Conservation (phyloP, 2,113 vertebrate genomes). For the Callocephalon fimbriatum region DNA sequence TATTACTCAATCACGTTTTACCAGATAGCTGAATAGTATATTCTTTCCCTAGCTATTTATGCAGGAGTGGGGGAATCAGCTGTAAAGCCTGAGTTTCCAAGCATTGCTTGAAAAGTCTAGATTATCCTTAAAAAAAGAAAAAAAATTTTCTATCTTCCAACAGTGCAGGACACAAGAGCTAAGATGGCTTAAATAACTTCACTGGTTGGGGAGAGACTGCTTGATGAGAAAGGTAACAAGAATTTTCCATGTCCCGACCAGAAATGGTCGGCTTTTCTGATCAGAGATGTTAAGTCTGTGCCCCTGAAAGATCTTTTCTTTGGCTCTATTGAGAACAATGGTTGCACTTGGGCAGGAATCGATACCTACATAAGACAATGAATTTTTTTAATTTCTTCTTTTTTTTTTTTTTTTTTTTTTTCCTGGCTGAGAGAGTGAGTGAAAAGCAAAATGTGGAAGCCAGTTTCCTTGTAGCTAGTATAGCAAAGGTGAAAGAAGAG, state of each 20-base stretch:
- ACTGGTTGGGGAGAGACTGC: neutral
- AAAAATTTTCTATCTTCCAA: neutral
- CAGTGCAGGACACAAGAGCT: neutral
- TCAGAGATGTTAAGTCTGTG: neutral
- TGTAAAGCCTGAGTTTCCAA: neutral
- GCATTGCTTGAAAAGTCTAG: neutral
- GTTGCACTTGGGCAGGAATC: neutral
- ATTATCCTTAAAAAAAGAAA: neutral
- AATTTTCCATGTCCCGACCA: neutral
- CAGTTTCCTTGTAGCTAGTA: neutral
- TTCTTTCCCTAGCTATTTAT: neutral
- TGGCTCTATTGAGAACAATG: neutral
- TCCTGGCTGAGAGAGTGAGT: neutral
- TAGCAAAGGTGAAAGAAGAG: neutral
- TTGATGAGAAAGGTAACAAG: neutral
- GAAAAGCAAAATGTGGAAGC: neutral
- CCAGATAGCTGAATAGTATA: neutral
- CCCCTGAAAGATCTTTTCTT: neutral
- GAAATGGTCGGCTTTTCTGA: neutral
- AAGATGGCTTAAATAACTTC: neutral
- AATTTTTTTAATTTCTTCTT: too few species aligned
- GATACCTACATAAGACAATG: neutral
- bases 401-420: neutral
- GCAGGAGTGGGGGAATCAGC: neutral
- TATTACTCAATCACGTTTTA: conserved; percentile 9